Conservation (phyloP, 2,888 invertebrate species). For the Acleris literana region DNA sequence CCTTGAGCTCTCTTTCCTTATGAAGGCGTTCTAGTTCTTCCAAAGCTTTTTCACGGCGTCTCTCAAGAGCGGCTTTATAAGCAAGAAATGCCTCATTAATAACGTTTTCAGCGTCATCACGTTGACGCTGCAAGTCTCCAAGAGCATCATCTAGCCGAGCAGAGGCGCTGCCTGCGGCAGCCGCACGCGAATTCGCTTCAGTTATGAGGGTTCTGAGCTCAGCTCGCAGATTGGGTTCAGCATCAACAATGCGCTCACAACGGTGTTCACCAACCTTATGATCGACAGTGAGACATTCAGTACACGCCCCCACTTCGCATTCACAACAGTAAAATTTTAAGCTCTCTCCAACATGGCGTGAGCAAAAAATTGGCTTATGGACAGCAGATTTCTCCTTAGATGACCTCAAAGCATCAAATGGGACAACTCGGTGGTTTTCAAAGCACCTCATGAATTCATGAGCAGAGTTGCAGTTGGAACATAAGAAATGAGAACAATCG, state of each 20-base stretch:
- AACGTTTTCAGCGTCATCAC: slow-evolving; percentile 92
- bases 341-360: slow-evolving; percentile 91
- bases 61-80: slow-evolving; percentile 91
- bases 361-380: slow-evolving; percentile 95
- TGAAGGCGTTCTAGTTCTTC: slow-evolving; percentile 90
- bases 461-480: slow-evolving; percentile 96
- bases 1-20: slow-evolving; percentile 92
- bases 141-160: slow-evolving; percentile 90
- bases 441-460: slow-evolving; percentile 99
- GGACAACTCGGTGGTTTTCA: slow-evolving; percentile 95
- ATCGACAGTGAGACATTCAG: slow-evolving; percentile 92
- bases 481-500: slow-evolving; percentile 97
- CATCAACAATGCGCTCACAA: slow-evolving; percentile 91
- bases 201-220: slow-evolving; percentile 89
- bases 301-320: slow-evolving; percentile 94
- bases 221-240: slow-evolving; percentile 90
- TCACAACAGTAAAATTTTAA: slow-evolving; percentile 94
- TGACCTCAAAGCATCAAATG: slow-evolving; percentile 92
- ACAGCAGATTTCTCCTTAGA: slow-evolving; percentile 92
- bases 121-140: slow-evolving; percentile 93
- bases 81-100: slow-evolving; percentile 92
- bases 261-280: slow-evolving; percentile 93
- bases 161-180: slow-evolving; percentile 90
- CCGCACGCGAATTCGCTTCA: slow-evolving; percentile 90
- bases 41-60: slow-evolving; percentile 89